Evolutionary conservation across 2,113 vertebrate species (phyloP).

Genomic region (Tinamus guttatus): DNA sequence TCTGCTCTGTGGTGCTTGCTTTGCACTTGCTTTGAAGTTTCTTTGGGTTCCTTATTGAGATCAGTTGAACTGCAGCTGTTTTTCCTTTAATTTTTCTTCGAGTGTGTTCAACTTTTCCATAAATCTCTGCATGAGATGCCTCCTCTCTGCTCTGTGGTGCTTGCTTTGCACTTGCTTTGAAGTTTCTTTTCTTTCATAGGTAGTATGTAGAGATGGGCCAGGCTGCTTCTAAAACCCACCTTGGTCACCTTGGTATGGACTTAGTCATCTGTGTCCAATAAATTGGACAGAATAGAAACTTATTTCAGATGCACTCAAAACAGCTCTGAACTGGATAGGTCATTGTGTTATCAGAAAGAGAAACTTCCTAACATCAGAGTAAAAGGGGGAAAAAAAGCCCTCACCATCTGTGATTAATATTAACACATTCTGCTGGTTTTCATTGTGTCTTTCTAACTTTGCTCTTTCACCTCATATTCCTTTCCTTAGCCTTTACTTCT

Average conservation of each 20-base stretch:
- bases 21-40: slow-evolving; percentile 26
- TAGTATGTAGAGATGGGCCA: slow-evolving; percentile 53
- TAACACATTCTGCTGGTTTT: slow-evolving; percentile 15
- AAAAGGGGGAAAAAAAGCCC: background rate
- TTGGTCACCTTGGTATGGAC: slow-evolving; percentile 25
- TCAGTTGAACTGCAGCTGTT: slow-evolving; percentile 67
- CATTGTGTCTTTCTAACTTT: background rate
- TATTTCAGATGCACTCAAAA: background rate
- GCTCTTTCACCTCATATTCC: background rate
- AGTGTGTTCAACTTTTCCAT: slow-evolving; percentile 61
- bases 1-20: slow-evolving; percentile 61
- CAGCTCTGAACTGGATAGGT: background rate
- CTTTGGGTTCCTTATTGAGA: slow-evolving; percentile 51
- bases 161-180: slow-evolving; percentile 49
- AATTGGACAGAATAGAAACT: background rate
- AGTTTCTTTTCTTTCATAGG: background rate
- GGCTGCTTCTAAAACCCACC: slow-evolving; percentile 19
- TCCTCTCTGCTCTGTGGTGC: slow-evolving; percentile 58
- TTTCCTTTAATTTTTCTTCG: slow-evolving; percentile 62
- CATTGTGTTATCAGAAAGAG: background rate
- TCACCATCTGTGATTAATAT: background rate
- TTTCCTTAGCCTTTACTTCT: slow-evolving; percentile 50
- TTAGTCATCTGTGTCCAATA: background rate
- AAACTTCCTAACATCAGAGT: background rate
- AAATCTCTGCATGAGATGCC: slow-evolving; percentile 74